These are phyloP conservation scores for Paratrypauchen microcephalus DNA, from an alignment of 2,797 vertebrate species.

Conservation along the genomic window DNA sequence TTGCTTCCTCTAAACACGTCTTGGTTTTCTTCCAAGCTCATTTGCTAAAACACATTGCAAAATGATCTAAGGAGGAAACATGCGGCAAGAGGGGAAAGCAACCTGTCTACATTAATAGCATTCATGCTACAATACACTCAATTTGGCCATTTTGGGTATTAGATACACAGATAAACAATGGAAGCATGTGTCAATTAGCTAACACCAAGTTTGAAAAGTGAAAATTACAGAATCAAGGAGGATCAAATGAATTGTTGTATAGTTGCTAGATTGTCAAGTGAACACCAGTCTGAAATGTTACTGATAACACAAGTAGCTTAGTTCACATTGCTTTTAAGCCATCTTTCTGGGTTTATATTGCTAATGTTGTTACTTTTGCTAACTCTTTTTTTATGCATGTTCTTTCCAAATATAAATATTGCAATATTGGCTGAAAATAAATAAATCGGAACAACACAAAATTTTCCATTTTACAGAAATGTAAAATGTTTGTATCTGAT, in stretches of 20 bases:
- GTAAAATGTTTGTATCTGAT: too few species aligned
- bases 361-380: too few species aligned
- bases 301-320: neutral
- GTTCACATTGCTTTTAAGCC: too few species aligned
- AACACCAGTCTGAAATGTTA: neutral
- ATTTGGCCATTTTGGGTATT: neutral
- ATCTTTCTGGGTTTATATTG: too few species aligned
- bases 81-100: constrained; percentile 7
- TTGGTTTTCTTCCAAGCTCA: constrained; percentile 31
- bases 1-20: constrained; percentile 18
- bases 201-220: neutral
- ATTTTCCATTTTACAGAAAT: too few species aligned
- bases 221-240: neutral
- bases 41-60: constrained; percentile 36
- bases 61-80: constrained; percentile 19
- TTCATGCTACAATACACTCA: neutral
- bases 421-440: too few species aligned
- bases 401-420: too few species aligned
- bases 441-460: too few species aligned
- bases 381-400: too few species aligned
- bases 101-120: neutral
- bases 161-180: neutral
- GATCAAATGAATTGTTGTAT: neutral
- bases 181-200: neutral
- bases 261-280: neutral